Evolutionary conservation across 2,888 invertebrate species (phyloP), one percentile per base, ranked within the genome.

Genomic region (Oscheius myriophilus): DNA sequence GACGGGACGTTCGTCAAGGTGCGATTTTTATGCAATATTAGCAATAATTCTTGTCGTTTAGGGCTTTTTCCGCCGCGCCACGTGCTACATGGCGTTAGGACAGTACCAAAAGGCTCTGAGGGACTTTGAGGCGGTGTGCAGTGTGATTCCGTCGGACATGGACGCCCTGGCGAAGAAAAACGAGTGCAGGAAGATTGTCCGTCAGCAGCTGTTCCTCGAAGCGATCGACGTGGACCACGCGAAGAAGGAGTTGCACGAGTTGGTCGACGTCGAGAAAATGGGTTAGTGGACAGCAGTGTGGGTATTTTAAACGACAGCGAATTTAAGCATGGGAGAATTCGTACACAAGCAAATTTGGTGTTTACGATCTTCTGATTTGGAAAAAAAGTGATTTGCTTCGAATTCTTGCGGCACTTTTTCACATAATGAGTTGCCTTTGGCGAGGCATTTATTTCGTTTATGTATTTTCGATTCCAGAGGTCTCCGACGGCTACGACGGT

Each of bases 181-280:
- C 59, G 96, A 98, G 89, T 98, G 98, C 88, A 92, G 91, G 87
- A 98, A 97, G 90, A 93, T 98, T 86, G 93, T 96, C 9, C 93
- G 87, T 92, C 93, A 89, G 90, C 93, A 81, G 95, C n/a, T 96
- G 11, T 98, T 98, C 89, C 95, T 96, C 87, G 93, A 93, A 87
- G 98, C 98, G 14, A 98, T 98, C 85, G 92, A 96, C 1, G 93
- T 94, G 0, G 95, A 97, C 83, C 93, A 93, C 81, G 92, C 91
- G 59, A 93, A 92, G 86, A 92, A 92, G 81, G 92, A 92, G 83
- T 91, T 96, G 79, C 92, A 94, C 0, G 95, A 96, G 86, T 94
- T 82, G 92, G 95, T 88, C 89, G 96, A 84, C 55, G 39, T 81
- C 83, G 95, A 96, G 84, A 90, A 68, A 14, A 80, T 80, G 62